These are phyloP conservation scores for Melikaiella ostensackeni DNA, from an alignment of 2,888 invertebrate species.

Conservation along the genomic window DNA sequence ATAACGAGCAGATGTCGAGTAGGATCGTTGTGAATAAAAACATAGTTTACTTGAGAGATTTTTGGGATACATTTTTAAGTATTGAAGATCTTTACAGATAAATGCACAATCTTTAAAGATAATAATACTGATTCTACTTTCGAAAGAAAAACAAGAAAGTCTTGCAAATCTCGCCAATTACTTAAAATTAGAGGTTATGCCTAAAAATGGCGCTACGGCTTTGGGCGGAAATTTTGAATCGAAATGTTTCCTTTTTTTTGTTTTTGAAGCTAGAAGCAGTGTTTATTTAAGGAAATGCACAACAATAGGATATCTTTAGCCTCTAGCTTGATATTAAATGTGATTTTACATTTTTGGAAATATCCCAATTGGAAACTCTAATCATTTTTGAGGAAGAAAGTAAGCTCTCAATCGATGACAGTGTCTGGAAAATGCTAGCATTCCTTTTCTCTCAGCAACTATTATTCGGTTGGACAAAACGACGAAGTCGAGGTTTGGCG, in stretches of 20 bases:
- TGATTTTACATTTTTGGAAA: background rate
- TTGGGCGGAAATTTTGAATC: background rate
- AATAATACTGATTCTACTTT: background rate
- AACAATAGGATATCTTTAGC: too few species aligned
- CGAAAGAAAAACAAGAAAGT: background rate
- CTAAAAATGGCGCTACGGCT: too few species aligned
- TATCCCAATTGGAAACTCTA: background rate
- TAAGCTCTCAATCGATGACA: slow-evolving; percentile 40
- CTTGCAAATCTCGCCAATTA: background rate
- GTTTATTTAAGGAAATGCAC: too few species aligned
- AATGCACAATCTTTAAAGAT: background rate
- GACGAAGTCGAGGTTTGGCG: slow-evolving; percentile 63
- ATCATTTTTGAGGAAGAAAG: background rate
- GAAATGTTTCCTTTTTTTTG: background rate
- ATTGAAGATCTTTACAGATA: too few species aligned
- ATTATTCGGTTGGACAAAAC: slow-evolving; percentile 58
- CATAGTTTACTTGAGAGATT: too few species aligned
- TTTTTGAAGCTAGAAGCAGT: background rate
- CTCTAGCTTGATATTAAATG: too few species aligned
- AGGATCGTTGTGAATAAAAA: too few species aligned
- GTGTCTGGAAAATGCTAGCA: slow-evolving; percentile 19
- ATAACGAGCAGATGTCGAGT: too few species aligned
- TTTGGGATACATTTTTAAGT: too few species aligned
- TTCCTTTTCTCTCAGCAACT: slow-evolving; percentile 42
- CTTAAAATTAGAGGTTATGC: too few species aligned